A percentile compares a stretch with the other conserved stretches of the same genome.
phyloP scores from a whole-genome alignment of 2,888 invertebrate genomes.

The Erebia epiphron region DNA sequence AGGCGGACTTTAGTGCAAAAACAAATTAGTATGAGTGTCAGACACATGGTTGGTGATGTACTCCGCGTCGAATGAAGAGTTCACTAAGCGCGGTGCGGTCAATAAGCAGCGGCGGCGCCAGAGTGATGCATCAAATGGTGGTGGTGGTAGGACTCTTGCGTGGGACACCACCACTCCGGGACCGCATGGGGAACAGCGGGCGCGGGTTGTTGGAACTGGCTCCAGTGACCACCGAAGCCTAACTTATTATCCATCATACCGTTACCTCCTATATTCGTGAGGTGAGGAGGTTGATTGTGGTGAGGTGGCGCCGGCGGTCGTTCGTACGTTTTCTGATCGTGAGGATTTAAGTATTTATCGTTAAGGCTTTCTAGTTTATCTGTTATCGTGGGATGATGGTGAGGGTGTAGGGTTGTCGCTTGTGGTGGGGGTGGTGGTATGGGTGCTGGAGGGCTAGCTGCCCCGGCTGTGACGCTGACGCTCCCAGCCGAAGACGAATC shows the following conservation, averaged over 20 bases:
- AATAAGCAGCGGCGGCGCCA: constrained; percentile 90
- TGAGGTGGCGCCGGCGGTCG: constrained; percentile 82
- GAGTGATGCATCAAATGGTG: constrained; percentile 86
- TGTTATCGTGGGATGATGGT: constrained; percentile 74
- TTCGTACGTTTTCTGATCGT: constrained; percentile 86
- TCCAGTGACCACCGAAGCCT: constrained; percentile 89
- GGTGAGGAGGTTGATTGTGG: constrained; percentile 65
- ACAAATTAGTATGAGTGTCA: constrained; percentile 25
- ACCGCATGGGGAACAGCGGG: constrained; percentile 84
- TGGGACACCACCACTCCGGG: constrained; percentile 79
- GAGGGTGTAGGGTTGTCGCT: constrained; percentile 64
- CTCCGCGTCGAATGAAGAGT: constrained; percentile 73
- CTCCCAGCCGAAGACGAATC: constrained; percentile 92
- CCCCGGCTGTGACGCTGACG: constrained; percentile 86
- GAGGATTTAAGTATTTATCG: constrained; percentile 78
- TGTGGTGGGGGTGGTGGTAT: constrained; percentile 67
- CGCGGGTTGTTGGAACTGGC: constrained; percentile 86
- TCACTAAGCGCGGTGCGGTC: constrained; percentile 84
- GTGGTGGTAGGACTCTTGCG: constrained; percentile 81
- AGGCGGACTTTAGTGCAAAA: constrained; percentile 25
- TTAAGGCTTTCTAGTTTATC: constrained; percentile 79
- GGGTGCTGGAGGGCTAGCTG: constrained; percentile 79
- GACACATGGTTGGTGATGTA: constrained; percentile 25
- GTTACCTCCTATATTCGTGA: constrained; percentile 83
- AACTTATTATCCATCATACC: constrained; percentile 82